Conservation (phyloP, 2,113 vertebrate species). For the Apodemus speciosus region DNA sequence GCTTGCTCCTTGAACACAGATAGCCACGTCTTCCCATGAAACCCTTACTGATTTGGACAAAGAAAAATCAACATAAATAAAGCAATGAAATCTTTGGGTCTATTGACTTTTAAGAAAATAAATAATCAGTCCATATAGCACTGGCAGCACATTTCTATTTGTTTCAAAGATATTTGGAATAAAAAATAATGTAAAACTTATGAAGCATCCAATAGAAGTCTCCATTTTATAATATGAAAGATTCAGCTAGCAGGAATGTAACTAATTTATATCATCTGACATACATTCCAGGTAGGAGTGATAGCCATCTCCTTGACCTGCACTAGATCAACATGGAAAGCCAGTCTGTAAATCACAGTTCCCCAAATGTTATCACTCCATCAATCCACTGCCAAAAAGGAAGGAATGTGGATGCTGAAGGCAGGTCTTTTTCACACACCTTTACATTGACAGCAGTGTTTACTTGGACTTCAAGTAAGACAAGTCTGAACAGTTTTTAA, state of each 20-base stretch:
- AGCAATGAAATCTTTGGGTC: neutral
- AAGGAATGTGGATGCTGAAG: neutral
- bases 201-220: neutral
- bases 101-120: neutral
- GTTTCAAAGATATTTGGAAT: neutral
- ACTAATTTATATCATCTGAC: slow-evolving; percentile 50
- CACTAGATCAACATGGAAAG: neutral
- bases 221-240: neutral
- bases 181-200: slow-evolving; percentile 10
- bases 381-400: neutral
- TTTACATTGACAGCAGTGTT: slow-evolving; percentile 2
- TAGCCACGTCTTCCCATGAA: neutral
- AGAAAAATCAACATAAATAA: neutral
- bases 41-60: neutral
- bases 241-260: slow-evolving; percentile 5
- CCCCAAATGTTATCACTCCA: slow-evolving; percentile 28
- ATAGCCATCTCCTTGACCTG: slow-evolving; percentile 45
- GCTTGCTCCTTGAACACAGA: neutral
- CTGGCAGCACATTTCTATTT: neutral
- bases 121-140: neutral
- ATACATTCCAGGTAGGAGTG: neutral
- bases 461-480: neutral
- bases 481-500: slow-evolving; percentile 17
- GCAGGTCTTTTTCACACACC: neutral
- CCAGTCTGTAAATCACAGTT: slow-evolving; percentile 43